Conservation (phyloP, 2,113 vertebrate species). For the Narcine bancroftii region DNA sequence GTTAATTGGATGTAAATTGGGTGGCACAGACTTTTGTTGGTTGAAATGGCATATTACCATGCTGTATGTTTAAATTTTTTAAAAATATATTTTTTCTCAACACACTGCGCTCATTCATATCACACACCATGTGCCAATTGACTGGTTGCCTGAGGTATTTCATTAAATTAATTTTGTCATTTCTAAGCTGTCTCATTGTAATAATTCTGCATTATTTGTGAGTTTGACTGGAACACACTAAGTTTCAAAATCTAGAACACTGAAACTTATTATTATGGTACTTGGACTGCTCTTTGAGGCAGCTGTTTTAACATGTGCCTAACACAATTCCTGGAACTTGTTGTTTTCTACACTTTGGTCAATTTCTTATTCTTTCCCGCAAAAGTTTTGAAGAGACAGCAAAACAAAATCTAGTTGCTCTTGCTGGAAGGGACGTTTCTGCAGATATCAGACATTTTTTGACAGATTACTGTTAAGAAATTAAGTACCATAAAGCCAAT, state of each 20-base stretch:
- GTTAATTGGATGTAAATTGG: no score
- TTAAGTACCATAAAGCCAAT: neutral
- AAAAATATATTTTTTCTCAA: neutral
- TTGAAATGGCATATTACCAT: no score
- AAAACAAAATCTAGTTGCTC: neutral
- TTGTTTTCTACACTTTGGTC: neutral
- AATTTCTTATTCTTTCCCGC: neutral
- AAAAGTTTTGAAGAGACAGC: neutral
- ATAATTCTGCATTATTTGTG: neutral
- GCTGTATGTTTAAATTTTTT: no score
- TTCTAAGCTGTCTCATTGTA: neutral
- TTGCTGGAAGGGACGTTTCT: neutral
- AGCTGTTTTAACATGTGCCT: neutral
- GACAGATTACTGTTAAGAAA: neutral
- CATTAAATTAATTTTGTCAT: neutral
- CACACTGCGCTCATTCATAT: neutral
- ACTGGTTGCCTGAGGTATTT: neutral
- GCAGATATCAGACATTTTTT: neutral
- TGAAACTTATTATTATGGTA: neutral
- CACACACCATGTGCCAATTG: neutral
- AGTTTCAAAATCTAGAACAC: neutral
- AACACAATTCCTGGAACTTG: neutral
- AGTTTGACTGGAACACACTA: neutral
- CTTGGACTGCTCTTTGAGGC: neutral
- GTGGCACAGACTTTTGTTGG: no score